phyloP scores from a whole-genome alignment of 1,140 invertebrate genomes.

The Aethina tumida region DNA sequence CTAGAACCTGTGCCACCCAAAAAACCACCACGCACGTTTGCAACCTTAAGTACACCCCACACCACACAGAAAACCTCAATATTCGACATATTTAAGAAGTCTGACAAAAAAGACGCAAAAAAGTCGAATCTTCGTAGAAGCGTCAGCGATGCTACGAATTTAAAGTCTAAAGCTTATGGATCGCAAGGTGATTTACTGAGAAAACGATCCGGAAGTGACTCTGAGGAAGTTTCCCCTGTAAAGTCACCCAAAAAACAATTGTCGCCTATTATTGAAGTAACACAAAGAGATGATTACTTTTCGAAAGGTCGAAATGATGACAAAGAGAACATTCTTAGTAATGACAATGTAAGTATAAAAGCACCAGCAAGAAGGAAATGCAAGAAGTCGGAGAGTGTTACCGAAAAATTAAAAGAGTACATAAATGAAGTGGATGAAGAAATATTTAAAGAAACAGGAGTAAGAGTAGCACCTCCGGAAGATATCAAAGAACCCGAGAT shows the following conservation, averaged over 20 bases:
- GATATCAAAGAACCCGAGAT: constrained; percentile 18
- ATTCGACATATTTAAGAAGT: constrained; percentile 48
- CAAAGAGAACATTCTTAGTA: constrained; percentile 15
- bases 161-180: constrained; percentile 41
- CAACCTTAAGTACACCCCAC: constrained; percentile 30
- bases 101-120: constrained; percentile 36
- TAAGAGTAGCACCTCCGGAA: constrained; percentile 14
- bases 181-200: constrained; percentile 38
- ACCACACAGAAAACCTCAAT: constrained; percentile 41
- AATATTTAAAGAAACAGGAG: constrained; percentile 27
- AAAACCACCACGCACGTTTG: constrained; percentile 36
- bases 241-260: constrained; percentile 46
- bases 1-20: constrained; percentile 25
- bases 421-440: constrained; percentile 29
- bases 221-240: constrained; percentile 26
- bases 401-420: constrained; percentile 27
- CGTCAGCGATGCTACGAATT: constrained; percentile 57
- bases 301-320: constrained; percentile 30
- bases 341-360: constrained; percentile 7
- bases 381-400: constrained; percentile 18
- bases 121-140: constrained; percentile 45
- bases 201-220: constrained; percentile 40
- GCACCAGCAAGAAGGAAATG: constrained; percentile 10
- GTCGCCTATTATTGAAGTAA: constrained; percentile 65
- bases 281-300: constrained; percentile 57